Percentiles rank a stretch among this genome's conserved stretches.
Evolutionary conservation across 2,888 invertebrate genomes (phyloP).

Genomic region (Eumacrocentrus americanus): DNA sequence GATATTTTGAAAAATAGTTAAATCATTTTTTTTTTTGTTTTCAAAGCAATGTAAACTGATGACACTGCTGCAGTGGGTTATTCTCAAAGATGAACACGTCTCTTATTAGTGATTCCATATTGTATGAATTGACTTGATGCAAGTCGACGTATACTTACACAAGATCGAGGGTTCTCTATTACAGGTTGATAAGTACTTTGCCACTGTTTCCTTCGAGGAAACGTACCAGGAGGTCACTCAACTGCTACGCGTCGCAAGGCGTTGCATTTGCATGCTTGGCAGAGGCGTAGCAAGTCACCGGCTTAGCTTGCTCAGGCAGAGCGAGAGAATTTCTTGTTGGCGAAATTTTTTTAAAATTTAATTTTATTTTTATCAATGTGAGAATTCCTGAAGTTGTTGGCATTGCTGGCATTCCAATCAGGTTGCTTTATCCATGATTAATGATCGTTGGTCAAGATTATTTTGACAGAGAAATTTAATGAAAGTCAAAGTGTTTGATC

Average conservation of each 20-base stretch:
- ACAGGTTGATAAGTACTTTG: conserved; percentile 31
- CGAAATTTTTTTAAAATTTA: conserved; percentile 4
- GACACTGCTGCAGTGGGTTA: too few relatives aligned
- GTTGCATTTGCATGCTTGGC: conserved; percentile 37
- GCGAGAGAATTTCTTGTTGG: conserved; percentile 21
- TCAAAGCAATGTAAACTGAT: too few relatives aligned
- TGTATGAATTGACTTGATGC: too few relatives aligned
- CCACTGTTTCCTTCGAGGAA: conserved; percentile 26
- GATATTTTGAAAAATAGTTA: too few relatives aligned
- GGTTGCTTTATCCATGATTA: neutral
- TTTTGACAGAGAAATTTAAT: too few relatives aligned
- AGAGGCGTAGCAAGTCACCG: conserved; percentile 29
- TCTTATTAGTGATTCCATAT: too few relatives aligned
- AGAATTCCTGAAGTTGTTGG: conserved; percentile 4
- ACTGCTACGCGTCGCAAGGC: conserved; percentile 43
- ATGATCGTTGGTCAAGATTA: conserved; percentile 1
- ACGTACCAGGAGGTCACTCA: conserved; percentile 46
- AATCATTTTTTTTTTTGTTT: too few relatives aligned
- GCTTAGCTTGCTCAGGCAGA: neutral
- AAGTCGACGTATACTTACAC: too few relatives aligned
- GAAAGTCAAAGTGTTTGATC: too few relatives aligned
- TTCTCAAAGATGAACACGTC: too few relatives aligned
- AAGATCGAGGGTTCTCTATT: conserved; percentile 1
- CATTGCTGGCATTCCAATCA: conserved; percentile 6
- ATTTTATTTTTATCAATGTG: neutral